Evolutionary conservation across 2,888 invertebrate species (phyloP).

Genomic region (Dryobota labecula): DNA sequence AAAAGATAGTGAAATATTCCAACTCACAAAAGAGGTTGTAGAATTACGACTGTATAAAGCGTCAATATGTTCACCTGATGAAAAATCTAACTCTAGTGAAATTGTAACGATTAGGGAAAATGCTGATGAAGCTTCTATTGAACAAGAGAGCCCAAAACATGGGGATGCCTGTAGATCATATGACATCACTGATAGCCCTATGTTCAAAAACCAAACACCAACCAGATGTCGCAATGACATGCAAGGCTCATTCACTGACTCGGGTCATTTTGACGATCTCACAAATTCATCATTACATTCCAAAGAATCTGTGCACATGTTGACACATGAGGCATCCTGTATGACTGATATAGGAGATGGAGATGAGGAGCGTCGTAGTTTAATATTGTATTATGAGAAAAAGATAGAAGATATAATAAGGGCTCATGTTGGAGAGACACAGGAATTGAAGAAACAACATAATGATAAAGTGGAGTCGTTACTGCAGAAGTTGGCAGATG

Average conservation of each 20-base stretch:
- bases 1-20: conserved; percentile 95
- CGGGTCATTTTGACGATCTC: conserved; percentile 96
- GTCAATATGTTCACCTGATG: conserved; percentile 94
- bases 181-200: conserved; percentile 87
- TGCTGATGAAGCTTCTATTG: conserved; percentile 83
- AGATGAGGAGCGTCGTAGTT: conserved; percentile 92
- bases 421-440: conserved; percentile 91
- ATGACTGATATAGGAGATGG: conserved; percentile 89
- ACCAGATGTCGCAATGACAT: conserved; percentile 91
- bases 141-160: conserved; percentile 80
- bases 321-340: conserved; percentile 89
- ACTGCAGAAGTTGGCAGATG: conserved; percentile 93
- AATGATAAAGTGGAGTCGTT: conserved; percentile 95
- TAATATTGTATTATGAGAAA: conserved; percentile 93
- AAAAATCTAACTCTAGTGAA: conserved; percentile 94
- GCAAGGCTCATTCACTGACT: conserved; percentile 95
- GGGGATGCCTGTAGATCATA: conserved; percentile 84
- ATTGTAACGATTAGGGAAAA: conserved; percentile 94
- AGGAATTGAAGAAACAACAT: conserved; percentile 94
- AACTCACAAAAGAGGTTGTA: conserved; percentile 94
- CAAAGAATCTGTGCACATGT: conserved; percentile 92
- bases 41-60: conserved; percentile 95
- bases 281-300: conserved; percentile 94
- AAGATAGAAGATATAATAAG: conserved; percentile 94
- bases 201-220: conserved; percentile 86